Evolutionary conservation across 2,888 invertebrate species (phyloP), one percentile per base, ranked within the genome.

Genomic region (Pollenia griseotomentosa): DNA sequence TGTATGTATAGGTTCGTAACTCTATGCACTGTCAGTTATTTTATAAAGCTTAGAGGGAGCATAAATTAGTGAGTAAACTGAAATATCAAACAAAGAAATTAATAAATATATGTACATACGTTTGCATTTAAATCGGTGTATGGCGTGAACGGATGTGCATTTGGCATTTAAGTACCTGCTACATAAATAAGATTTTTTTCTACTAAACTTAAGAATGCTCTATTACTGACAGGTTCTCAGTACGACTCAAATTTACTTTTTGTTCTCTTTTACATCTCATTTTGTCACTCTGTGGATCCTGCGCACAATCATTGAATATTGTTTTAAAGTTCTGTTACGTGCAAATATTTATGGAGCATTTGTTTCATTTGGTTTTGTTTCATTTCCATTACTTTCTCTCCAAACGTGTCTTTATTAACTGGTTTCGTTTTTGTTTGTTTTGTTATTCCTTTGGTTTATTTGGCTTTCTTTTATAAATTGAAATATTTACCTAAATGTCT

Each of bases 381-480:
- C 86, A 81, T 57, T 86, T 77, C 83, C 86, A 73, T 86, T 86
- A 86, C 86, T 86, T 86, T 80, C 63, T 46, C 57, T 80, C 65
- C 40, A 80, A 80, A 86, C 83, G 83, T 83, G 80, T 46, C 57
- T 55, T 83, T 75, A 55, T 78, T 86, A 79, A 86, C 86, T 81
- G 40, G 65, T 71, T 77, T 70, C 33, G 19, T 75, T 65, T 59
- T 74, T 51, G n/a, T 63, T 61, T 44, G 12, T 55, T 82, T 23
- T 44, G 16, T 55, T 71, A 33, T 33, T 44, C 2, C 42, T 71
- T 61, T 79, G 51, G 42, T 68, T 73, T 78, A 53, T 57, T 74
- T 75, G 84, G 59, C 42, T 85, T 78, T 65, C 71, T 44, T 73
- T 73, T 63, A 42, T 51, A 77, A 77, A 77, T 81, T 80, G 73